These are phyloP conservation scores for Stratiolaelaps scimitus DNA, from an alignment of 1,140 invertebrate genomes.

Conservation along the genomic window DNA sequence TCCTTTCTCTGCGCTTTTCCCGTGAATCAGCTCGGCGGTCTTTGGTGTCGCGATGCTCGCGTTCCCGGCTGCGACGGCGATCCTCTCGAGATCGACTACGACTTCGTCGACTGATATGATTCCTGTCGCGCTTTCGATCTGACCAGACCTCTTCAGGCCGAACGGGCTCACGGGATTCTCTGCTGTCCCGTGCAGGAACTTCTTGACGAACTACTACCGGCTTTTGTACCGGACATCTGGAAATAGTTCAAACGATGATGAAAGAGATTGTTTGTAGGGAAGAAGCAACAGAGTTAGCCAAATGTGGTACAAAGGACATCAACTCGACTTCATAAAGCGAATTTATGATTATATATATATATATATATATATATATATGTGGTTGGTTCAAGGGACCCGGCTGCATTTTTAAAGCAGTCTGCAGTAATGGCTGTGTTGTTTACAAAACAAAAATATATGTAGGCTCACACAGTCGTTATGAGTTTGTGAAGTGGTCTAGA, in stretches of 20 bases:
- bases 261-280: not conserved
- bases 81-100: constrained; percentile 13
- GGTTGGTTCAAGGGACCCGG: no score
- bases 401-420: no score
- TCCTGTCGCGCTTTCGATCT: no score
- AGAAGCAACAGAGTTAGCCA: no score
- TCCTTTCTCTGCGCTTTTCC: not conserved
- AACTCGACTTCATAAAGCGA: no score
- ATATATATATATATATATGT: no score
- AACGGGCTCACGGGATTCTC: not conserved
- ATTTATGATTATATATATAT: no score
- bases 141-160: not conserved
- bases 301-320: no score
- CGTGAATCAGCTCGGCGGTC: constrained; percentile 11
- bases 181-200: not conserved
- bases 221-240: not conserved
- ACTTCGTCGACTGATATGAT: not conserved
- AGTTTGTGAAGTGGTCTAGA: no score
- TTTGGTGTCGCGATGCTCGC: not conserved
- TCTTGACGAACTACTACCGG: not conserved
- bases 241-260: not conserved
- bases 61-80: constrained; percentile 5
- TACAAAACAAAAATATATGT: no score
- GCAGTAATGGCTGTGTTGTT: no score
- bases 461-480: no score